These are phyloP conservation scores for Dipodomys spectabilis DNA, from an alignment of 2,113 vertebrate species.

Conservation along the genomic window DNA sequence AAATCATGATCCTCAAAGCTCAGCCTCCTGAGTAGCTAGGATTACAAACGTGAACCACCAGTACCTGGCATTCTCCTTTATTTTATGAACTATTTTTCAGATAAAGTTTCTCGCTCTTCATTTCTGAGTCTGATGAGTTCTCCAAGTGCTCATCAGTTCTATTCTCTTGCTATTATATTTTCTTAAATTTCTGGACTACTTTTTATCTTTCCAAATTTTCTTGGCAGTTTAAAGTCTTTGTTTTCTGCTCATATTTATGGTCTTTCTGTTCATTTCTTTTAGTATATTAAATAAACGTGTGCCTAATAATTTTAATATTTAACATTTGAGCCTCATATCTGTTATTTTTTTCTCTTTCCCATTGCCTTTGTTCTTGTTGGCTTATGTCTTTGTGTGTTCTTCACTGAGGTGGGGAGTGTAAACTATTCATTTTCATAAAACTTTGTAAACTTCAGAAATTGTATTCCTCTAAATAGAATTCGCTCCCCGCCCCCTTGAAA, in stretches of 20 bases:
- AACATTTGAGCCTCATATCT: background rate
- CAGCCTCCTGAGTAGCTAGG: too few species aligned
- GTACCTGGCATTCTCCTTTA: background rate
- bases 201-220: background rate
- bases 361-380: background rate
- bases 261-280: background rate
- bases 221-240: background rate
- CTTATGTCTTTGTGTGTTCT: constrained; percentile 12
- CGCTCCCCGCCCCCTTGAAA: background rate
- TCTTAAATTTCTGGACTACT: background rate
- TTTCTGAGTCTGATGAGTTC: background rate
- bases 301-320: constrained; percentile 11
- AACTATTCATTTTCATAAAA: background rate
- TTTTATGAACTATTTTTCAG: background rate
- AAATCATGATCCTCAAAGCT: too few species aligned
- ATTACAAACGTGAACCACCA: too few species aligned
- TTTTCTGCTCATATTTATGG: constrained; percentile 6
- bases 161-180: background rate
- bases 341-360: background rate
- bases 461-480: background rate
- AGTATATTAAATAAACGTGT: background rate
- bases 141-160: background rate
- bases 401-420: background rate
- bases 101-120: background rate
- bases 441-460: background rate